These are phyloP conservation scores for Propithecus deckenii DNA, from an alignment of 2,797 vertebrate species.

Conservation along the genomic window DNA sequence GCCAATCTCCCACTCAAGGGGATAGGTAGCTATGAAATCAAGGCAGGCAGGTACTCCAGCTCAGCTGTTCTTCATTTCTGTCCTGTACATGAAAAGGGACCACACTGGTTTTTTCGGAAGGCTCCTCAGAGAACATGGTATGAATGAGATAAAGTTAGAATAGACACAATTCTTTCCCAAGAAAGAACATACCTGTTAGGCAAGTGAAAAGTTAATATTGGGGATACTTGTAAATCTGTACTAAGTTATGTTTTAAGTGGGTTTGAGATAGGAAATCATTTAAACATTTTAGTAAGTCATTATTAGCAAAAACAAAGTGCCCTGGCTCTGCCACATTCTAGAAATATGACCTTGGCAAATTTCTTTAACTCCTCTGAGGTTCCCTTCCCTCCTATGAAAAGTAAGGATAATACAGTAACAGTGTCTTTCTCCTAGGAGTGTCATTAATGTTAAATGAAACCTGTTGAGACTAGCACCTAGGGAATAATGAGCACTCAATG, in stretches of 20 bases:
- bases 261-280: not conserved
- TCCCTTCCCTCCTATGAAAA: not conserved
- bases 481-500: not conserved
- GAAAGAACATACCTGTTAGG: not conserved
- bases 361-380: not conserved
- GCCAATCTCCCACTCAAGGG: too few species aligned
- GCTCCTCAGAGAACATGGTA: not conserved
- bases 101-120: not conserved
- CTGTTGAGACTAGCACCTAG: not conserved
- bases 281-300: not conserved
- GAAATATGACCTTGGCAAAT: not conserved
- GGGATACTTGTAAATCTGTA: not conserved
- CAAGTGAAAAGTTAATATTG: not conserved
- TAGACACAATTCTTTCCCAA: not conserved
- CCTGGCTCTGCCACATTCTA: not conserved
- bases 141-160: not conserved
- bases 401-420: not conserved
- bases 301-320: not conserved
- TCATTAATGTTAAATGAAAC: not conserved
- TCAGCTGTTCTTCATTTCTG: not conserved
- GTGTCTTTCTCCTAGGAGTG: not conserved
- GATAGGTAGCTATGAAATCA: not conserved
- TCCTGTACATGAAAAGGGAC: not conserved
- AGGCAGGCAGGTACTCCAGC: not conserved
- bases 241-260: not conserved